Evolutionary conservation across 2,113 vertebrate species (phyloP).

Genomic region (Microcebus lehilahytsara): DNA sequence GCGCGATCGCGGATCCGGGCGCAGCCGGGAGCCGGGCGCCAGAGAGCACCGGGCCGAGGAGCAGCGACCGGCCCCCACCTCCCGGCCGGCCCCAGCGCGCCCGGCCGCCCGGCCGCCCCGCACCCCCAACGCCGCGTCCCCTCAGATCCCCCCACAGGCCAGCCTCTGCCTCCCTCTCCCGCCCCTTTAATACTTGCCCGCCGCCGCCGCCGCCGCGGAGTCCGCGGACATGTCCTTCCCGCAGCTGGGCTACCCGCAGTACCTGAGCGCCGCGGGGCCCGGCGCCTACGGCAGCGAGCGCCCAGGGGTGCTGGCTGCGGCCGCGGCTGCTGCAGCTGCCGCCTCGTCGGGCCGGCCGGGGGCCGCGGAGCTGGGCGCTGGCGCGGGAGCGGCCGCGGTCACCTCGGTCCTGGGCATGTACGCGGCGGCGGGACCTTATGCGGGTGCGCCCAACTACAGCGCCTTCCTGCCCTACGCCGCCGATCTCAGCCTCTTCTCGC

Average conservation of each 20-base stretch:
- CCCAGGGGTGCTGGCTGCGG: constrained; percentile 91
- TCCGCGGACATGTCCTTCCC: constrained; percentile 94
- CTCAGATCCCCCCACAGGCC: background rate
- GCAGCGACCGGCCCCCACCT: constrained; percentile 31
- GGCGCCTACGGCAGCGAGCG: constrained; percentile 93
- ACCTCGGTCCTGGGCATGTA: constrained; percentile 96
- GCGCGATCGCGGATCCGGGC: constrained; percentile 97
- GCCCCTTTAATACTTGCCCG: background rate
- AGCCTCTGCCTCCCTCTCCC: background rate
- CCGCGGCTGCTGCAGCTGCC: constrained; percentile 90
- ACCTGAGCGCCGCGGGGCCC: constrained; percentile 92
- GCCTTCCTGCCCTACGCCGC: constrained; percentile 97
- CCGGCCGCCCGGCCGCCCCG: background rate
- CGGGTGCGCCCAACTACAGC: constrained; percentile 94
- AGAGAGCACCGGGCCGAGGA: constrained; percentile 82
- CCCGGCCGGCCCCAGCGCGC: constrained; percentile 33
- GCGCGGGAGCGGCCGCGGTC: constrained; percentile 89
- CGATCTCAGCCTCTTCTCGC: constrained; percentile 96
- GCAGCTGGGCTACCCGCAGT: constrained; percentile 97
- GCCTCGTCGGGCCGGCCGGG: constrained; percentile 86
- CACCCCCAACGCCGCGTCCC: background rate
- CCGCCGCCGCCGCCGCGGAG: constrained; percentile 38
- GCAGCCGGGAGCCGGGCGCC: constrained; percentile 95
- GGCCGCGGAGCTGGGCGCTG: constrained; percentile 83
- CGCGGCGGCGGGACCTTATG: constrained; percentile 92